Base-by-base conservation (phyloP, 1,140 invertebrate genomes). In the Dendrolimus kikuchii region DNA sequence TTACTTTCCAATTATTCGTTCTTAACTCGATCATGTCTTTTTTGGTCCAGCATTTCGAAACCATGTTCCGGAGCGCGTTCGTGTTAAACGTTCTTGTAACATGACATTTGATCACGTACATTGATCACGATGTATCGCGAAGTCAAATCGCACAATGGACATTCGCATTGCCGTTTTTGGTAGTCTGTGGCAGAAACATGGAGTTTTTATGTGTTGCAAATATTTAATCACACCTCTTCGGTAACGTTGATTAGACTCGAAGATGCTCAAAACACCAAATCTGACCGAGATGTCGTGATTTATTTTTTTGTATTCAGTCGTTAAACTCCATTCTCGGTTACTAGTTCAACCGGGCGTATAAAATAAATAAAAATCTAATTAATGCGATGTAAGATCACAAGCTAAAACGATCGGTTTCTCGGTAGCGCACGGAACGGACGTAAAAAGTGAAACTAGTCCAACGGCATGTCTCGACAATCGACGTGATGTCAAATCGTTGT, bases 401-500 rank as follows among this genome's bases (percentile, higher is more conserved):
- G 81, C 81, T 80, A 74, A 81, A 75, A 64, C 66, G 60, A 53
- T 64, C 64, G 63, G 59, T 73, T 68, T 62, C 67, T 23, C 23
- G 23, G 23, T 23, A 23, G 23, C 65, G 69, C 70, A 77, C 61
- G 56, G 60, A 66, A 69, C 55, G 57, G 57, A 60, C 51, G 64
- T 70, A 84, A 82, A 83, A 84, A 82, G 71, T 68, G 67, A 80
- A 81, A 77, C 80, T 78, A 80, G 74, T 77, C 61, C 69, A 74
- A 57, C 77, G 63, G 65, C 72, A 77, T 75, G 76, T 81, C 78
- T 74, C 72, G 23, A 81, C 78, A 81, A 82, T 83, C 78, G 80
- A 82, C 80, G 74, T 72, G 71, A 81, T 77, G 81, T 84, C 81
- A 76, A 79, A 79, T 81, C 74, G 71, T 77, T 76, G 77, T 78